phyloP scores from a whole-genome alignment of 23 tunicate genomes.

The Phallusia fumigata region DNA sequence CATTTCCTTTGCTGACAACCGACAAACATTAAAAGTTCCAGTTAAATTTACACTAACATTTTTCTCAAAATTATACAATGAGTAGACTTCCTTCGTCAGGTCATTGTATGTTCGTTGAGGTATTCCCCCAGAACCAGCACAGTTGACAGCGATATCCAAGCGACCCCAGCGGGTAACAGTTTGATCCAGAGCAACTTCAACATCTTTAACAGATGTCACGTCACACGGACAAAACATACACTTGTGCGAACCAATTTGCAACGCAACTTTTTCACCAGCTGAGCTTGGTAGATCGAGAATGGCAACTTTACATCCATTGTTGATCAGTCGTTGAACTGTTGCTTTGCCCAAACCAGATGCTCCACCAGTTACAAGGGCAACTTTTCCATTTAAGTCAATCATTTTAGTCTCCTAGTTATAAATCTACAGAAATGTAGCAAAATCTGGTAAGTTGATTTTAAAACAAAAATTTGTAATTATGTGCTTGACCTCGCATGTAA shows the following conservation, averaged over 20 bases:
- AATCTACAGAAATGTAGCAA: not conserved
- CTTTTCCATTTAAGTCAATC: slow-evolving; percentile 43
- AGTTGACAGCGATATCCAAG: slow-evolving; percentile 74
- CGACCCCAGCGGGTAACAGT: slow-evolving; percentile 40
- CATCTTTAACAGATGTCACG: slow-evolving; percentile 84
- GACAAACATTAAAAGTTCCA: slow-evolving; percentile 58
- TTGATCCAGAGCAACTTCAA: slow-evolving; percentile 54
- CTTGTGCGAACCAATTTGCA: slow-evolving; percentile 43
- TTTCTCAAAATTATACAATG: slow-evolving; percentile 36
- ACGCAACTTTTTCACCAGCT: slow-evolving; percentile 82
- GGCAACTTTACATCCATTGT: slow-evolving; percentile 82
- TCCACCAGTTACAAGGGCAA: slow-evolving; percentile 91
- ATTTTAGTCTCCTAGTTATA: not conserved
- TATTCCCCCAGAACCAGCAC: slow-evolving; percentile 51
- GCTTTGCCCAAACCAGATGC: slow-evolving; percentile 99
- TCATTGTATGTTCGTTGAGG: slow-evolving; percentile 37
- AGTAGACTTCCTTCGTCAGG: slow-evolving; percentile 30
- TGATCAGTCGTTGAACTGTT: slow-evolving; percentile 66
- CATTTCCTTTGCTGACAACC: slow-evolving; percentile 47
- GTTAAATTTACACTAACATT: slow-evolving; percentile 45
- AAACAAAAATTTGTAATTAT: too few species aligned
- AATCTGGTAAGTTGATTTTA: not conserved
- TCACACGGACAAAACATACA: slow-evolving; percentile 93
- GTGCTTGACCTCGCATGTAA: too few species aligned
- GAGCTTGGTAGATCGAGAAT: slow-evolving; percentile 92